Conservation (phyloP, 2,888 invertebrate species). For the Drosophila parthenogenetica region DNA sequence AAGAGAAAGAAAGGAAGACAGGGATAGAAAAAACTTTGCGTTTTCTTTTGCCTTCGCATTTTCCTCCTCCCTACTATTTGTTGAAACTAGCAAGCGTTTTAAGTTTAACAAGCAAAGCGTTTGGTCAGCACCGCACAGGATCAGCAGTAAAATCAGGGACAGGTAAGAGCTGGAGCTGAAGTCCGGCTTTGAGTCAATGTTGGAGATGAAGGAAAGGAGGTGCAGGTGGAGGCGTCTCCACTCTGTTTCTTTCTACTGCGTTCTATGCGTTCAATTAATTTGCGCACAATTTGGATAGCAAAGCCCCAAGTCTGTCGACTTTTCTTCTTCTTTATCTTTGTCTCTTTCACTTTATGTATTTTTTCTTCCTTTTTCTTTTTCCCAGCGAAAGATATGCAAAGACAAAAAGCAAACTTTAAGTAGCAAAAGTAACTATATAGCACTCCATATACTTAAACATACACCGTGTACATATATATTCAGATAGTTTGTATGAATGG, state of each 20-base stretch:
- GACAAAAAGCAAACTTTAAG: constrained; percentile 80
- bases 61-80: constrained; percentile 19
- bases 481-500: constrained; percentile 39
- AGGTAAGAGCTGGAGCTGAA: constrained; percentile 20
- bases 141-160: constrained; percentile 15
- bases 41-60: constrained; percentile 40
- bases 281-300: constrained; percentile 77
- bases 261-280: constrained; percentile 81
- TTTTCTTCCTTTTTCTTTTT: constrained; percentile 29
- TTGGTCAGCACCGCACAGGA: constrained; percentile 55
- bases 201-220: neutral
- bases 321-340: constrained; percentile 24
- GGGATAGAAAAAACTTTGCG: constrained; percentile 34
- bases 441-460: constrained; percentile 3
- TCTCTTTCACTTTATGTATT: constrained; percentile 1
- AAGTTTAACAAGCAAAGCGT: constrained; percentile 74
- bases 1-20: constrained; percentile 15
- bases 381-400: constrained; percentile 56
- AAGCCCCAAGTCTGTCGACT: constrained; percentile 63
- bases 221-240: neutral
- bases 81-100: constrained; percentile 68
- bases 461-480: neutral
- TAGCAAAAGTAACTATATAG: constrained; percentile 65
- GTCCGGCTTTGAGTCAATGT: neutral
- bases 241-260: constrained; percentile 75